These are phyloP conservation scores for Ia io DNA, from an alignment of 2,113 vertebrate species.

Conservation along the genomic window DNA sequence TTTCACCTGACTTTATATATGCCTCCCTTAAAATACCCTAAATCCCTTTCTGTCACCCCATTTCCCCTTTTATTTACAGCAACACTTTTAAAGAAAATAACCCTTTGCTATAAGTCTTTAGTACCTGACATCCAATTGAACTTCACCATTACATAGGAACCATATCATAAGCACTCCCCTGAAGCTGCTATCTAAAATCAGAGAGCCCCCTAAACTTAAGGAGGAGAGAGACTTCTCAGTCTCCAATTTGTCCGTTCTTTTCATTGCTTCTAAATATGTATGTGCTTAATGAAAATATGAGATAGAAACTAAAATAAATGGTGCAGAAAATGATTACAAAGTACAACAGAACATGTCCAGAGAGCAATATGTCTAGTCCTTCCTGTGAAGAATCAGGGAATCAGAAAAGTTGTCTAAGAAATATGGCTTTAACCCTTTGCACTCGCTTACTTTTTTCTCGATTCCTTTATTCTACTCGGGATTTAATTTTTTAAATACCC, in stretches of 20 bases:
- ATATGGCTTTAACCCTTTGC: not conserved
- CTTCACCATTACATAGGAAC: not conserved
- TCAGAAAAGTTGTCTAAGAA: not conserved
- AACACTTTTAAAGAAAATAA: not conserved
- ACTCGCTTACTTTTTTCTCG: no score
- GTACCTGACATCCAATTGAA: not conserved
- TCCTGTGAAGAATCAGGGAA: not conserved
- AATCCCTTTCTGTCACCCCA: not conserved
- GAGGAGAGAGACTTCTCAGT: not conserved
- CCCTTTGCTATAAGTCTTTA: not conserved
- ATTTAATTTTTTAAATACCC: no score
- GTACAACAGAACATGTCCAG: not conserved
- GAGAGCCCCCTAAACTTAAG: not conserved
- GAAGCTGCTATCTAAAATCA: not conserved
- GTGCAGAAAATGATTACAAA: not conserved
- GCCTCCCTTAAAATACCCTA: not conserved
- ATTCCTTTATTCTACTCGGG: no score
- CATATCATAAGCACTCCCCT: not conserved
- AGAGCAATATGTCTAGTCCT: not conserved
- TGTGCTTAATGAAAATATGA: not conserved
- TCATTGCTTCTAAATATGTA: not conserved
- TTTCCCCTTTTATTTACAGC: not conserved
- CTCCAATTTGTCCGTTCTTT: not conserved
- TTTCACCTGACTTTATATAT: not conserved
- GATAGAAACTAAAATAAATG: not conserved